These are phyloP conservation scores for Mobula birostris DNA, from an alignment of 2,113 vertebrate genomes.

Conservation along the genomic window DNA sequence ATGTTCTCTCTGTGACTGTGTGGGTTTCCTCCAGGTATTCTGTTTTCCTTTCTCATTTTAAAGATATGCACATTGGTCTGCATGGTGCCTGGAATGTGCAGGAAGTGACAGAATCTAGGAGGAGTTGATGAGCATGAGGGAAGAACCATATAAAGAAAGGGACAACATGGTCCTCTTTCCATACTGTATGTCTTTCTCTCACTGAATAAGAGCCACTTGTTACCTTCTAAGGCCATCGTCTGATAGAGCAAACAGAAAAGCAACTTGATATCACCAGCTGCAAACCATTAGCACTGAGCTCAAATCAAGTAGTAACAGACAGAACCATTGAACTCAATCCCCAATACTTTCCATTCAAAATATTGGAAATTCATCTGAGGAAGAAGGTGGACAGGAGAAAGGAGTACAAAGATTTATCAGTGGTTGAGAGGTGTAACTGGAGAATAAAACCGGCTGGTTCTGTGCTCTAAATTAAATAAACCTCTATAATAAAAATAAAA, in stretches of 20 bases:
- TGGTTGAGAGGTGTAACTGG: not conserved
- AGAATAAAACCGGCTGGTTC: not conserved
- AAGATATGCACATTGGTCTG: too few relatives aligned
- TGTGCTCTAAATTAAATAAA: not conserved
- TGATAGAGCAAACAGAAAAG: not conserved
- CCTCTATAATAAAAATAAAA: not conserved
- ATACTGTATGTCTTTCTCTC: too few relatives aligned
- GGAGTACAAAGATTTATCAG: not conserved
- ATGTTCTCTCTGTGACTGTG: too few relatives aligned
- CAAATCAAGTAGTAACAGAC: not conserved
- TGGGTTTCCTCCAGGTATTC: too few relatives aligned
- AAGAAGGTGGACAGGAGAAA: not conserved
- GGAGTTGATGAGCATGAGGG: too few relatives aligned
- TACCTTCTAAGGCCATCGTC: not conserved
- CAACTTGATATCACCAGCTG: not conserved
- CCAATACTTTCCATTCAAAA: not conserved
- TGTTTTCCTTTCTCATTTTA: too few relatives aligned
- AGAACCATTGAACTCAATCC: not conserved
- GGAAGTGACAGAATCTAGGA: too few relatives aligned
- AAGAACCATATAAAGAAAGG: too few relatives aligned
- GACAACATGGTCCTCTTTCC: too few relatives aligned
- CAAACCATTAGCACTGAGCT: not conserved
- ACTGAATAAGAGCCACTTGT: not conserved
- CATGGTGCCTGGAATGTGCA: too few relatives aligned
- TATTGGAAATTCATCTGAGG: not conserved